These are phyloP conservation scores for Vireo altiloquus DNA, from an alignment of 2,113 vertebrate species.

Conservation along the genomic window DNA sequence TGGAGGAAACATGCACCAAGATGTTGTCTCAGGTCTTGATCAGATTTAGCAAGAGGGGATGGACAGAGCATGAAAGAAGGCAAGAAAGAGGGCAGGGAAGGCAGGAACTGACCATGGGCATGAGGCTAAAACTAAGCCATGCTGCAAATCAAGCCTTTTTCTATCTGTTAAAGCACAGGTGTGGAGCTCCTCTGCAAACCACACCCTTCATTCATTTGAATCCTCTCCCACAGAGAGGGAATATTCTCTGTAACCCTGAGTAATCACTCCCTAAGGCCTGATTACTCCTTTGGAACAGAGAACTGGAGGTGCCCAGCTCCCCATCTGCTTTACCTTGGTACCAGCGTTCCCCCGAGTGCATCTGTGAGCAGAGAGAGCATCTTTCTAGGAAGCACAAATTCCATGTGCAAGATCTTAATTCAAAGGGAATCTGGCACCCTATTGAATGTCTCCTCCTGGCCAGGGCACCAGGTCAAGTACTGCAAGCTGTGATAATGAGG, in stretches of 20 bases:
- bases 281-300: background rate
- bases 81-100: background rate
- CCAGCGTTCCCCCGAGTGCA: background rate
- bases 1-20: background rate
- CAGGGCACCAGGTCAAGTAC: conserved; percentile 61
- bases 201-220: background rate
- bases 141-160: background rate
- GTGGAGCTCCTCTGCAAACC: background rate
- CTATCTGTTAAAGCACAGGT: background rate
- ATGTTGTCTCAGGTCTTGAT: background rate
- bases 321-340: background rate
- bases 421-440: conserved; percentile 51
- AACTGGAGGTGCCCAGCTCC: background rate
- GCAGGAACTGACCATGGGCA: background rate
- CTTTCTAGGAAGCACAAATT: background rate
- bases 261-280: background rate
- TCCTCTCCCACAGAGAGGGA: background rate
- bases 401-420: background rate
- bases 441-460: conserved; percentile 36
- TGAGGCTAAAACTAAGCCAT: background rate
- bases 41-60: background rate
- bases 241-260: background rate
- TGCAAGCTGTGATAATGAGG: conserved; percentile 55
- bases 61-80: background rate
- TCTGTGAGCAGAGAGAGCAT: background rate